A percentile compares a stretch with the other conserved stretches of the same genome.
Evolutionary conservation across 2,797 vertebrate genomes (phyloP).

Genomic region (Varecia variegata): DNA sequence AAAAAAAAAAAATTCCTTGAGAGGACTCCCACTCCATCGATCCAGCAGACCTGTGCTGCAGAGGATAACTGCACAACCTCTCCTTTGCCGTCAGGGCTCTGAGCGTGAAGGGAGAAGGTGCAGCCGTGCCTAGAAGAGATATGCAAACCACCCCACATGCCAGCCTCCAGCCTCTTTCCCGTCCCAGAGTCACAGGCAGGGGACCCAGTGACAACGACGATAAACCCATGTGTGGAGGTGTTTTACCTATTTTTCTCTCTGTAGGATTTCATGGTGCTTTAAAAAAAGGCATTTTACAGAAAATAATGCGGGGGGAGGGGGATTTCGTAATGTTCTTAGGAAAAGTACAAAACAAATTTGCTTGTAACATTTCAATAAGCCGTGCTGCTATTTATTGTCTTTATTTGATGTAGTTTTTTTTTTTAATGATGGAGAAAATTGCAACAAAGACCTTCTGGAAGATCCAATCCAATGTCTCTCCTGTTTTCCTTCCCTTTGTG

Average conservation of each 20-base stretch:
- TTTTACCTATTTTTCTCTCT: conserved; percentile 70
- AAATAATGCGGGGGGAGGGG: conserved; percentile 59
- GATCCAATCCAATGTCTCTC: conserved; percentile 63
- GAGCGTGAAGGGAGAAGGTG: conserved; percentile 34
- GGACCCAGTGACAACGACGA: background rate
- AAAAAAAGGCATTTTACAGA: conserved; percentile 78
- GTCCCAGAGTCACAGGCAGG: conserved; percentile 38
- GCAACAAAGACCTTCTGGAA: conserved; percentile 84
- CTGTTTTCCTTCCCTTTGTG: conserved; percentile 67
- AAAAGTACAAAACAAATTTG: conserved; percentile 76
- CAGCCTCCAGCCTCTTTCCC: conserved; percentile 37
- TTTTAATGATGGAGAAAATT: conserved; percentile 79
- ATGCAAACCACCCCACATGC: conserved; percentile 41
- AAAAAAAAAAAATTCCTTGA: background rate
- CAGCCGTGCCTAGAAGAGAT: conserved; percentile 27
- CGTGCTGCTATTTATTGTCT: conserved; percentile 85
- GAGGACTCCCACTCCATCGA: background rate
- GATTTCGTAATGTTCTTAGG: conserved; percentile 78
- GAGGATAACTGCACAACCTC: background rate
- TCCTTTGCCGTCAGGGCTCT: background rate
- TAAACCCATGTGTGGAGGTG: conserved; percentile 62
- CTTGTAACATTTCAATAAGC: conserved; percentile 81
- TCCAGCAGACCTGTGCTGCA: background rate
- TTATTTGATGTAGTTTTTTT: conserved; percentile 83
- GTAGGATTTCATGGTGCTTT: conserved; percentile 84